Evolutionary conservation across 2,113 vertebrate species (phyloP).

Genomic region (Desmodus rotundus): DNA sequence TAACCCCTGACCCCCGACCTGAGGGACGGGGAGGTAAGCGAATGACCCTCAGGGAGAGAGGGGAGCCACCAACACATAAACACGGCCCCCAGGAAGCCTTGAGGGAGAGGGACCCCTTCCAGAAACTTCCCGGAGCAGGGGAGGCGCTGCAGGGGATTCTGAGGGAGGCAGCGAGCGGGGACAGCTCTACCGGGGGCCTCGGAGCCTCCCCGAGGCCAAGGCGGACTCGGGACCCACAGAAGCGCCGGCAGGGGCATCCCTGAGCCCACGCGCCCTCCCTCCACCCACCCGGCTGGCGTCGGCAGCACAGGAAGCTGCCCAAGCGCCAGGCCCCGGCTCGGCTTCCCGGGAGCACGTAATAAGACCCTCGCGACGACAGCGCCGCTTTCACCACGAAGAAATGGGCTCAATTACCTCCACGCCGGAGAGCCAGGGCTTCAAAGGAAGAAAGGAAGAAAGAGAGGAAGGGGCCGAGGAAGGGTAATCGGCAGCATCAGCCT

Average conservation of each 20-base stretch:
- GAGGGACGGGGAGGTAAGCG: too few relatives aligned
- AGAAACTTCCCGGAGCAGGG: too few relatives aligned
- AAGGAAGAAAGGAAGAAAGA: constrained; percentile 65
- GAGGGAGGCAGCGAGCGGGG: too few relatives aligned
- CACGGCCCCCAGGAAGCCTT: too few relatives aligned
- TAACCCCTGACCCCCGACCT: too few relatives aligned
- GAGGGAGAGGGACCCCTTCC: too few relatives aligned
- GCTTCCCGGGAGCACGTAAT: constrained; percentile 86
- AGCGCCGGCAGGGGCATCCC: neutral
- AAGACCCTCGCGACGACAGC: constrained; percentile 80
- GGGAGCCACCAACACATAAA: too few relatives aligned
- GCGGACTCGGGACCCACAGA: neutral
- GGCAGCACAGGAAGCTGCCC: constrained; percentile 27
- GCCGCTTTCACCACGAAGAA: constrained; percentile 88
- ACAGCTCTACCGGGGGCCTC: too few relatives aligned
- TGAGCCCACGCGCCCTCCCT: neutral
- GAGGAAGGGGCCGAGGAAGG: neutral
- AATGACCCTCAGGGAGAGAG: too few relatives aligned
- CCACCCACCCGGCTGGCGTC: neutral
- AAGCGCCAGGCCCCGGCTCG: constrained; percentile 74
- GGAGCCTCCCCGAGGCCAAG: neutral
- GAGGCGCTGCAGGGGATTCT: too few relatives aligned
- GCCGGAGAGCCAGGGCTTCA: constrained; percentile 86
- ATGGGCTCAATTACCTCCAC: constrained; percentile 84
- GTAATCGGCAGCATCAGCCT: constrained; percentile 54